Evolutionary conservation across 2,888 invertebrate species (phyloP).

Genomic region (Mechanitis messenoides): DNA sequence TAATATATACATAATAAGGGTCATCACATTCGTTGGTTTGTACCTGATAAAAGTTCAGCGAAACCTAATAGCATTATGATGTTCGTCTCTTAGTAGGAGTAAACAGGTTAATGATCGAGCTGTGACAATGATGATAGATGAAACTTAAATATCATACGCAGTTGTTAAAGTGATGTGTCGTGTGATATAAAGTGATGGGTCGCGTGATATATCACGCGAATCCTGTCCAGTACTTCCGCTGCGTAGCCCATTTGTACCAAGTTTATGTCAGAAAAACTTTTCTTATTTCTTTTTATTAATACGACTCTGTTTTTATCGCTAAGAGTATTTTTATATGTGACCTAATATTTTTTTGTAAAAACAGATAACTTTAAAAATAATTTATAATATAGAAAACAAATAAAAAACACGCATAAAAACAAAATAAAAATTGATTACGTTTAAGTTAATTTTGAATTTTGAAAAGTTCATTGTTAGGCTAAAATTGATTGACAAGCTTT

Average conservation of each 20-base stretch:
- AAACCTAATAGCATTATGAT: conserved; percentile 68
- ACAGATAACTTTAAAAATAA: neutral
- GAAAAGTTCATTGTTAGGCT: too few relatives aligned
- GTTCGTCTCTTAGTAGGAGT: conserved; percentile 63
- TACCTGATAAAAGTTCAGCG: conserved; percentile 40
- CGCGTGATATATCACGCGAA: conserved; percentile 41
- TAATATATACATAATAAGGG: neutral
- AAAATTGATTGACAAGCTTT: too few relatives aligned
- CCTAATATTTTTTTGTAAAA: neutral
- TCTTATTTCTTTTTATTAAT: conserved; percentile 7
- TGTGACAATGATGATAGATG: conserved; percentile 71
- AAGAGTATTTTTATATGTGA: conserved; percentile 5
- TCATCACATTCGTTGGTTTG: neutral
- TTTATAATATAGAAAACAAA: too few relatives aligned
- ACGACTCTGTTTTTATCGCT: conserved; percentile 4
- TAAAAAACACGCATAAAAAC: too few relatives aligned
- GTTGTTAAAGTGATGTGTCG: conserved; percentile 31
- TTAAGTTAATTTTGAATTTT: too few relatives aligned
- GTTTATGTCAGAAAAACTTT: conserved; percentile 9
- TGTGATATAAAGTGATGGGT: conserved; percentile 41
- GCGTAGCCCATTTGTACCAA: conserved; percentile 28
- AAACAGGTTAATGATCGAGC: conserved; percentile 73
- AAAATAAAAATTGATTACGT: too few relatives aligned
- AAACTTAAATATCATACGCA: conserved; percentile 65
- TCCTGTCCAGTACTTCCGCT: conserved; percentile 33